phyloP scores from a whole-genome alignment of 2,797 vertebrate species.

The Sebastes diaconus region DNA sequence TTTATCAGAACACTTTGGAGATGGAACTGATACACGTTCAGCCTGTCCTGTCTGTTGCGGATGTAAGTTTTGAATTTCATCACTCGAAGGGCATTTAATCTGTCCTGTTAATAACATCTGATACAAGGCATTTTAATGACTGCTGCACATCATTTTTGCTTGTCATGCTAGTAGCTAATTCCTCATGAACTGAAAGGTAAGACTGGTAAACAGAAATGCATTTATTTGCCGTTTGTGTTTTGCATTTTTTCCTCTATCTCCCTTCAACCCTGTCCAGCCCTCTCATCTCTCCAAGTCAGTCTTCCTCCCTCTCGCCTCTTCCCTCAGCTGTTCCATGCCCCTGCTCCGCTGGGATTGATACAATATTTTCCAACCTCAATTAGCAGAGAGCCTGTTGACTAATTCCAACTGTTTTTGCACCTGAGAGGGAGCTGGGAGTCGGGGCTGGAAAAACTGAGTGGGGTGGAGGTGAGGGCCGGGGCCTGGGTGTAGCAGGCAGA shows the following conservation, averaged over 20 bases:
- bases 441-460: slow-evolving; percentile 85
- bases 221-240: background rate
- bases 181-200: background rate
- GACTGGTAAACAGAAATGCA: background rate
- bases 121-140: background rate
- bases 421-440: slow-evolving; percentile 80
- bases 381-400: slow-evolving; percentile 83
- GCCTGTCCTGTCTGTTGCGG: background rate
- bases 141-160: background rate
- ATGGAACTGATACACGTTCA: slow-evolving; percentile 40
- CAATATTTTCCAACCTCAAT: slow-evolving; percentile 89
- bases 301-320: slow-evolving; percentile 60
- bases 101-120: background rate
- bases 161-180: background rate
- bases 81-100: background rate
- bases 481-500: slow-evolving; percentile 67
- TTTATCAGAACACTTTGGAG: slow-evolving; percentile 22
- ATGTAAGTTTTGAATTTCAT: slow-evolving; percentile 18
- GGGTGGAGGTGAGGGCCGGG: slow-evolving; percentile 68
- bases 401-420: slow-evolving; percentile 88
- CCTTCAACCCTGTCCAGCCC: slow-evolving; percentile 12
- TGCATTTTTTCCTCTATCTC: slow-evolving; percentile 7
- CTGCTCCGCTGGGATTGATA: slow-evolving; percentile 83
- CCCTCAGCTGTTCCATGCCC: slow-evolving; percentile 83
- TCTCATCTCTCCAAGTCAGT: slow-evolving; percentile 46